Evolutionary conservation across 2,888 invertebrate species (phyloP).

Genomic region (Ceraclea dissimilis): DNA sequence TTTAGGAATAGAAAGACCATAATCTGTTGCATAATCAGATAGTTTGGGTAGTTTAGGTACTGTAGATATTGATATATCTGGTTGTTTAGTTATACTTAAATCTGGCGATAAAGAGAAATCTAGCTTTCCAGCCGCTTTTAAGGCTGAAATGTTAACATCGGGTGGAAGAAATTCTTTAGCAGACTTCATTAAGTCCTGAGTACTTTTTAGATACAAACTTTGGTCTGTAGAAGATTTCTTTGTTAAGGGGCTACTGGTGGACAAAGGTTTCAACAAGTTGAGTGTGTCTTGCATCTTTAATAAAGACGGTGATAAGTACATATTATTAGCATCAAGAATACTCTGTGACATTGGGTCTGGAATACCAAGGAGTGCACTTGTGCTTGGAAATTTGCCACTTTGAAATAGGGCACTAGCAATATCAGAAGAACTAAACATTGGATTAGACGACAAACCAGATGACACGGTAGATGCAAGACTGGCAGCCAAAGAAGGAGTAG

Average conservation of each 20-base stretch:
- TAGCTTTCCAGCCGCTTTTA: conserved; percentile 41
- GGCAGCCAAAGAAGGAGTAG: conserved; percentile 30
- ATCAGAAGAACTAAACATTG: conserved; percentile 56
- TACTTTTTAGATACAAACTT: conserved; percentile 41
- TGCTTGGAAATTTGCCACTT: conserved; percentile 56
- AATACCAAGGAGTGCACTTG: conserved; percentile 53
- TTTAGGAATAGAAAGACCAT: conserved; percentile 39
- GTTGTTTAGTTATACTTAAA: conserved; percentile 39
- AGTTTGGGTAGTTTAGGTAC: conserved; percentile 43
- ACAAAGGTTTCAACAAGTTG: conserved; percentile 48
- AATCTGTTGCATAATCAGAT: conserved; percentile 37
- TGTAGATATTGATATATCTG: conserved; percentile 45
- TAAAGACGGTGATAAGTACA: conserved; percentile 67
- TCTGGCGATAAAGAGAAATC: conserved; percentile 38
- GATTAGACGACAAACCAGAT: conserved; percentile 50
- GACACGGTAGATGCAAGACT: conserved; percentile 33
- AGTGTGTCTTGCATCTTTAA: conserved; percentile 63
- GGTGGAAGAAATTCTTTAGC: conserved; percentile 47
- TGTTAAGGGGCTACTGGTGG: conserved; percentile 49
- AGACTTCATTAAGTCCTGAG: conserved; percentile 39
- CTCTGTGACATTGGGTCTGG: conserved; percentile 73
- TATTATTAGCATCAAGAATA: conserved; percentile 67
- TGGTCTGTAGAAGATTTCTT: conserved; percentile 43
- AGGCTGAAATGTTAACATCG: conserved; percentile 44
- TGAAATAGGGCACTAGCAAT: conserved; percentile 62